phyloP scores from a whole-genome alignment of 2,113 vertebrate genomes.

The Danionella cerebrum region DNA sequence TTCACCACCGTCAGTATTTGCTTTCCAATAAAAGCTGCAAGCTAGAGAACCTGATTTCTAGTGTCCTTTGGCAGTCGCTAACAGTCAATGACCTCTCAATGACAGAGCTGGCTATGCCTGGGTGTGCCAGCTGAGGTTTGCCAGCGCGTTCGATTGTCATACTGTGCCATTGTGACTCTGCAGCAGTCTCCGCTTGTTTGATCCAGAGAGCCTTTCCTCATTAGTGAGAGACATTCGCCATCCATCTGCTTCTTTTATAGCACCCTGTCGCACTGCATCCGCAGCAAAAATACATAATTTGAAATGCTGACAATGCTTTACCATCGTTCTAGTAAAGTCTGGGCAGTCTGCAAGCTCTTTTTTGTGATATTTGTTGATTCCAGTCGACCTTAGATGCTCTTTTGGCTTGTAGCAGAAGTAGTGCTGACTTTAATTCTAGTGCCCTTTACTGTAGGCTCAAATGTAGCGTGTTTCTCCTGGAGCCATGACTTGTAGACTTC shows the following conservation, averaged over 20 bases:
- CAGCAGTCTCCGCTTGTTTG: constrained; percentile 1
- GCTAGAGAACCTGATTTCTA: neutral
- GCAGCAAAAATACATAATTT: constrained; percentile 6
- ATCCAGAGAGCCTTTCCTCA: constrained; percentile 7
- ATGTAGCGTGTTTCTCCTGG: too few species aligned
- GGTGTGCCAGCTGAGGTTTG: neutral
- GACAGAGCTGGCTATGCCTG: constrained; percentile 8
- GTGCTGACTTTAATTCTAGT: constrained; percentile 42
- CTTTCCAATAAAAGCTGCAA: constrained; percentile 1
- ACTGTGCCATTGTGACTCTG: neutral
- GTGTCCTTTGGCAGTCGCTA: constrained; percentile 2
- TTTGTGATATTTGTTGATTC: constrained; percentile 38
- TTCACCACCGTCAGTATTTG: neutral
- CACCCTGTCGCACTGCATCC: neutral
- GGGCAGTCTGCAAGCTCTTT: neutral
- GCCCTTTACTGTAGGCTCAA: too few species aligned
- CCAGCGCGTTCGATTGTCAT: neutral
- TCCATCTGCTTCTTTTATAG: constrained; percentile 19
- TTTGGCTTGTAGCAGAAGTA: constrained; percentile 37
- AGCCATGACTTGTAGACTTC: too few species aligned
- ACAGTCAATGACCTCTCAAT: constrained; percentile 21
- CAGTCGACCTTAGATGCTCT: constrained; percentile 39
- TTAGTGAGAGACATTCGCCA: constrained; percentile 8
- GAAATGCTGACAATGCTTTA: constrained; percentile 22
- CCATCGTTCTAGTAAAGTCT: constrained; percentile 25